Evolutionary conservation across 1,140 invertebrate species (phyloP).

Genomic region (Oncopodura yosiiana): DNA sequence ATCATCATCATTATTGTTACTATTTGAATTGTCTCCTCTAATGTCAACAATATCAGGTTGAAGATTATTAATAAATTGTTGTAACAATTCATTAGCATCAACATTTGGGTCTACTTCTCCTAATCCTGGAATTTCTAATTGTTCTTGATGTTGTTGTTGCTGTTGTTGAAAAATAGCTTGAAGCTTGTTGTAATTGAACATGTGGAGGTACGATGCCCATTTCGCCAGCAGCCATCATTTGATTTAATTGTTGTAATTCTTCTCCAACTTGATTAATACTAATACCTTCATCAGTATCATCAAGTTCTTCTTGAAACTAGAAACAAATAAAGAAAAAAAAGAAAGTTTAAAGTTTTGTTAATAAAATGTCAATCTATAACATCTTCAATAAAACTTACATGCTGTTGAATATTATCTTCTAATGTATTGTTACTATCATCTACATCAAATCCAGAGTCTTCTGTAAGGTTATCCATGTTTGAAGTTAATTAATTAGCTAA

Average conservation of each 20-base stretch:
- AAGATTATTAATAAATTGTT: no score
- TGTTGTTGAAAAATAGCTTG: constrained; percentile 11
- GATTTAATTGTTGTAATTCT: background rate
- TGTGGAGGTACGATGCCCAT: constrained; percentile 9
- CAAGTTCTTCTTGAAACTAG: constrained; percentile 13
- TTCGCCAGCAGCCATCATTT: background rate
- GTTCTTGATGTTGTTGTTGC: constrained; percentile 6
- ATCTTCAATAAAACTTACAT: background rate
- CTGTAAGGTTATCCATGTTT: constrained; percentile 22
- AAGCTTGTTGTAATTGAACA: constrained; percentile 18
- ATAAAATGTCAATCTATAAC: background rate
- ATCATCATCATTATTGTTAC: background rate
- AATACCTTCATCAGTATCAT: constrained; percentile 27
- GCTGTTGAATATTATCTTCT: constrained; percentile 16
- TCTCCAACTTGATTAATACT: constrained; percentile 2
- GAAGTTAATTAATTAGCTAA: no score
- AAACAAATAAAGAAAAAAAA: constrained; percentile 15
- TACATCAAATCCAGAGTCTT: constrained; percentile 33
- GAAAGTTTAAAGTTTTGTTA: constrained; percentile 8
- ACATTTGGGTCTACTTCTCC: background rate
- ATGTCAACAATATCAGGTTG: no score
- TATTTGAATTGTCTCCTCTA: background rate
- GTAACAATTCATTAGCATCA: background rate
- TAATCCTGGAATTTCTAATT: constrained; percentile 14
- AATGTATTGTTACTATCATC: constrained; percentile 21